A percentile compares a stretch with the other conserved stretches of the same genome.
phyloP scores from a whole-genome alignment of 30 jellyfish, hydroid and myxozoan genomes.

The Hydractinia symbiolongicarpus region DNA sequence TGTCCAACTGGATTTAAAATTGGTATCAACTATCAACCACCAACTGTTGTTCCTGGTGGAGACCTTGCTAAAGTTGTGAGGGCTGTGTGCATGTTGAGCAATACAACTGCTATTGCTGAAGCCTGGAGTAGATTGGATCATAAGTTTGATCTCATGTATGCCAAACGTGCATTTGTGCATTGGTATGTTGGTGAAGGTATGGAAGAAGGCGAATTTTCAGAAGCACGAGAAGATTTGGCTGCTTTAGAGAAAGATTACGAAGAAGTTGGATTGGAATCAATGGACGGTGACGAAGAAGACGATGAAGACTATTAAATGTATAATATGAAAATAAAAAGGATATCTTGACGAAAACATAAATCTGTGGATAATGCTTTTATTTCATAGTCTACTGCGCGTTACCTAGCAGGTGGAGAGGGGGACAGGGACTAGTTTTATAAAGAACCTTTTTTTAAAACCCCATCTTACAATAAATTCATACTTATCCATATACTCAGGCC shows the following conservation, averaged over 20 bases:
- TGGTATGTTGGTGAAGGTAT: slow-evolving; percentile 55
- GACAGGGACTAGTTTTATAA: no score
- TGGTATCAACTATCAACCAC: slow-evolving; percentile 83
- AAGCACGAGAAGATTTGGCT: slow-evolving; percentile 95
- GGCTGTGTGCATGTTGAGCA: slow-evolving; percentile 42
- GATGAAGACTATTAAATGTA: neutral
- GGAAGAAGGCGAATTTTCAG: slow-evolving; percentile 98
- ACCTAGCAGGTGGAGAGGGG: no score
- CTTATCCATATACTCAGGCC: no score
- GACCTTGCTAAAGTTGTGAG: slow-evolving; percentile 36
- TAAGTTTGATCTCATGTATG: slow-evolving; percentile 44
- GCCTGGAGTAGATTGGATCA: slow-evolving; percentile 51
- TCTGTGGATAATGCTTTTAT: no score
- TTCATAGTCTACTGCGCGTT: no score
- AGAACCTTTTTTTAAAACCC: no score
- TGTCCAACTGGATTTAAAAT: slow-evolving; percentile 83
- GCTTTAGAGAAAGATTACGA: slow-evolving; percentile 77
- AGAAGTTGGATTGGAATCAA: slow-evolving; percentile 65
- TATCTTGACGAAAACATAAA: no score
- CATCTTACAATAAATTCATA: no score
- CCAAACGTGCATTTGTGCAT: slow-evolving; percentile 49
- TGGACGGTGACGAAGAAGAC: slow-evolving; percentile 44
- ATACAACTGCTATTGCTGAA: slow-evolving; percentile 46
- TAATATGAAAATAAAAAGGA: no score
- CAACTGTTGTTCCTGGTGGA: slow-evolving; percentile 59